phyloP scores from a whole-genome alignment of 1,140 invertebrate species.

The Solen grandis region DNA sequence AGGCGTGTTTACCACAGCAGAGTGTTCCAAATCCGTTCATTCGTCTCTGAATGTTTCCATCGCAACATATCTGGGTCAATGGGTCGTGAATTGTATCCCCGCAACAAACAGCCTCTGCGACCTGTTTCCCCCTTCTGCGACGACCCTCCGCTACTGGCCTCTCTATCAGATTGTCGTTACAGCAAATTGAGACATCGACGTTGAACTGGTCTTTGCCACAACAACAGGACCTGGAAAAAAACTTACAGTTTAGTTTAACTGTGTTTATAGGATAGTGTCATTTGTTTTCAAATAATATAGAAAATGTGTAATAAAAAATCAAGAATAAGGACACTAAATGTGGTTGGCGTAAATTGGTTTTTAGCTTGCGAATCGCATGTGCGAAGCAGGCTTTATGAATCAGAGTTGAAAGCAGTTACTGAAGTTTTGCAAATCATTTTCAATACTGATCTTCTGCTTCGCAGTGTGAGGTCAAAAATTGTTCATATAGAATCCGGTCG shows the following conservation, averaged over 20 bases:
- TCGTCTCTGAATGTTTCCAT: constrained; percentile 20
- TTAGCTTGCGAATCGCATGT: too few species aligned
- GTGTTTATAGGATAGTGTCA: neutral
- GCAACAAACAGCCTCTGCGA: constrained; percentile 32
- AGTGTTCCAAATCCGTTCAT: constrained; percentile 20
- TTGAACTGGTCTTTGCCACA: constrained; percentile 35
- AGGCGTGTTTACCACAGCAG: constrained; percentile 24
- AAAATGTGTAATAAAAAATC: too few species aligned
- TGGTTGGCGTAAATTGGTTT: too few species aligned
- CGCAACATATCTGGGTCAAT: constrained; percentile 32
- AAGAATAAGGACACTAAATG: too few species aligned
- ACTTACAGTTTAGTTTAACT: neutral
- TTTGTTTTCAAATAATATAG: too few species aligned
- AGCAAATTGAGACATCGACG: constrained; percentile 33
- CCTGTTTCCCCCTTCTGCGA: neutral
- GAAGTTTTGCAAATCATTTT: too few species aligned
- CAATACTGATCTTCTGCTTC: too few species aligned
- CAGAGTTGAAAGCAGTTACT: too few species aligned
- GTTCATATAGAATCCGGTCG: too few species aligned
- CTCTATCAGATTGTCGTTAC: constrained; percentile 22
- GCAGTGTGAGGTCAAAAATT: too few species aligned
- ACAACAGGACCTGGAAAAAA: constrained; percentile 40
- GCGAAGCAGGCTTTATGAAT: too few species aligned
- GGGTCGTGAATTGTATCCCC: constrained; percentile 27
- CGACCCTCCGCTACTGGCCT: neutral